A percentile compares a stretch with the other conserved stretches of the same genome.
Evolutionary conservation across 2,113 vertebrate species (phyloP).

Genomic region (Circaetus gallicus): DNA sequence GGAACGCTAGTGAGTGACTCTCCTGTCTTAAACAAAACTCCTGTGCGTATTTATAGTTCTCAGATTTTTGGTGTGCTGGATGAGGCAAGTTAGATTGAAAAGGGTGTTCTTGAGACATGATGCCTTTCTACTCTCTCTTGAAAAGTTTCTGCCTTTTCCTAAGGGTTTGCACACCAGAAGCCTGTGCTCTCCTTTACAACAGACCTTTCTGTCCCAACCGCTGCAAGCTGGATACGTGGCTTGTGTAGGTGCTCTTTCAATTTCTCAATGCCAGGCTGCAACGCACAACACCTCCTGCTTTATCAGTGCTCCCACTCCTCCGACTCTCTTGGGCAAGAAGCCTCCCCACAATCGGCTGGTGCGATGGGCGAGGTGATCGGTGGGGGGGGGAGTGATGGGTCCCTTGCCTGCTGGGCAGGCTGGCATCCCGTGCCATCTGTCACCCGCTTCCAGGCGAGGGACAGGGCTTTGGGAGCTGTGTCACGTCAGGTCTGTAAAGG

Average conservation of each 20-base stretch:
- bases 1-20: neutral
- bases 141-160: accelerated
- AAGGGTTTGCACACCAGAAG: neutral
- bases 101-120: accelerated
- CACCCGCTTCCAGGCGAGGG: accelerated
- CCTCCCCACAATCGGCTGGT: neutral
- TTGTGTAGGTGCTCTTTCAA: neutral
- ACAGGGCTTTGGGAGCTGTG: accelerated
- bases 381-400: accelerated
- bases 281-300: neutral
- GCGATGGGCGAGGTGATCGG: accelerated
- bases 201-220: accelerated
- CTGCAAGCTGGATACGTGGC: accelerated
- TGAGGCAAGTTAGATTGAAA: neutral
- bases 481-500: accelerated
- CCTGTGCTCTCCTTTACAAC: accelerated
- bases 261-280: neutral
- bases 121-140: neutral
- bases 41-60: accelerated
- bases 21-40: neutral
- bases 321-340: neutral
- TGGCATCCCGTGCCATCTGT: accelerated
- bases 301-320: neutral
- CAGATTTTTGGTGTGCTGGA: neutral
- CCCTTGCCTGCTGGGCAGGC: accelerated